phyloP scores from a whole-genome alignment of 2,113 vertebrate genomes.

The Beaufortia kweichowensis region DNA sequence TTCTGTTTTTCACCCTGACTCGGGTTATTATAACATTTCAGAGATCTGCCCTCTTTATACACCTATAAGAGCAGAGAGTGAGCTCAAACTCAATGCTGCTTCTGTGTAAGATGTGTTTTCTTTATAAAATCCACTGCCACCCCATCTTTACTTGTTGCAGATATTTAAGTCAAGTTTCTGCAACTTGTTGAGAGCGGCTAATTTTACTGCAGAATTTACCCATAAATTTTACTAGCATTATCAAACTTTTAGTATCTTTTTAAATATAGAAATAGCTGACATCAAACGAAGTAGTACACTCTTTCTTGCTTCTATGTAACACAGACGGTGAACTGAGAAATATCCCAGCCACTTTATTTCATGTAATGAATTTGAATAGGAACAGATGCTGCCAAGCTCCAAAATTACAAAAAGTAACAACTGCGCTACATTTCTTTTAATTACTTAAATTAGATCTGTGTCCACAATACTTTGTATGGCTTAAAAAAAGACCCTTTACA shows the following conservation, averaged over 20 bases:
- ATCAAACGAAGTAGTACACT: too few relatives aligned
- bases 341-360: too few relatives aligned
- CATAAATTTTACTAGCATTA: neutral
- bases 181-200: constrained; percentile 55
- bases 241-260: neutral
- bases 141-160: constrained; percentile 9
- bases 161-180: constrained; percentile 52
- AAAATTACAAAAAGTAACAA: too few relatives aligned
- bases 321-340: too few relatives aligned
- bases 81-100: constrained; percentile 60
- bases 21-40: constrained; percentile 54
- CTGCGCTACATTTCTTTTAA: too few relatives aligned
- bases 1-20: constrained; percentile 59
- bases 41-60: constrained; percentile 42
- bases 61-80: constrained; percentile 34
- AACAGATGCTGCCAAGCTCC: too few relatives aligned
- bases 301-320: too few relatives aligned
- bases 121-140: constrained; percentile 32
- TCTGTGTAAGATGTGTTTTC: constrained; percentile 65
- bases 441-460: too few relatives aligned
- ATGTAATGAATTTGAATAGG: too few relatives aligned
- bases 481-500: too few relatives aligned
- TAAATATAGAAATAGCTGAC: too few relatives aligned
- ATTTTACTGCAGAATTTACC: constrained; percentile 28
- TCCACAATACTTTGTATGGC: too few relatives aligned